These are phyloP conservation scores for Trachelus iudaicus DNA, from an alignment of 2,888 invertebrate species.

Conservation along the genomic window DNA sequence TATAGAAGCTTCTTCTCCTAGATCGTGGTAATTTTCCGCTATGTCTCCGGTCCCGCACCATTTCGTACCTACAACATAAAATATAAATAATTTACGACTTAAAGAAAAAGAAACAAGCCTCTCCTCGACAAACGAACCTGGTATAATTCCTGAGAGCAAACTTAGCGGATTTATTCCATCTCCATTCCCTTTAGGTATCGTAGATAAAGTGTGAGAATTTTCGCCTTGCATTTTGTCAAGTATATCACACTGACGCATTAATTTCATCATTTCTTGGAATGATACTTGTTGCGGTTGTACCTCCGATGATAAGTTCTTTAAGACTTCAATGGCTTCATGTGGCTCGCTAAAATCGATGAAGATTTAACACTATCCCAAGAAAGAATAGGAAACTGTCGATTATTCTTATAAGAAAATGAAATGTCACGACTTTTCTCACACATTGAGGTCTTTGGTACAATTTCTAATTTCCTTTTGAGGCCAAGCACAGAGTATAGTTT, in stretches of 20 bases:
- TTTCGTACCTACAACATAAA: slow-evolving; percentile 77
- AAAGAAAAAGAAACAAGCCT: background rate
- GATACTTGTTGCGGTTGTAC: slow-evolving; percentile 75
- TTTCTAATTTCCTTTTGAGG: background rate
- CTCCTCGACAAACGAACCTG: slow-evolving; percentile 69
- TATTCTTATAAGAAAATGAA: slow-evolving; percentile 19
- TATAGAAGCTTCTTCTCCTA: slow-evolving; percentile 75
- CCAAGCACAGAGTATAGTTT: background rate
- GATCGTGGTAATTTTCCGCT: slow-evolving; percentile 84
- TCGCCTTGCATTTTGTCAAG: slow-evolving; percentile 65
- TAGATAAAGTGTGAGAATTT: slow-evolving; percentile 23
- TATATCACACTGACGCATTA: slow-evolving; percentile 84
- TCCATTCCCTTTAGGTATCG: slow-evolving; percentile 52
- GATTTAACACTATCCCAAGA: background rate
- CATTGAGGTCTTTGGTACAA: background rate
- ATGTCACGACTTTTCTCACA: background rate
- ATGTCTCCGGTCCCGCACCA: slow-evolving; percentile 95
- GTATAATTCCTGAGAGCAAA: slow-evolving; percentile 82
- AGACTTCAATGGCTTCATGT: slow-evolving; percentile 73
- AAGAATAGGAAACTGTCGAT: slow-evolving; percentile 7
- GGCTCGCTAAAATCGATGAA: slow-evolving; percentile 72
- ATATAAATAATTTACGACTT: background rate
- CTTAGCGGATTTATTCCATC: slow-evolving; percentile 77
- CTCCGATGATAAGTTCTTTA: slow-evolving; percentile 73
- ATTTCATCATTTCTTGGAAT: slow-evolving; percentile 80